phyloP scores from a whole-genome alignment of 2,888 invertebrate genomes.

The Yponomeuta evonymella region DNA sequence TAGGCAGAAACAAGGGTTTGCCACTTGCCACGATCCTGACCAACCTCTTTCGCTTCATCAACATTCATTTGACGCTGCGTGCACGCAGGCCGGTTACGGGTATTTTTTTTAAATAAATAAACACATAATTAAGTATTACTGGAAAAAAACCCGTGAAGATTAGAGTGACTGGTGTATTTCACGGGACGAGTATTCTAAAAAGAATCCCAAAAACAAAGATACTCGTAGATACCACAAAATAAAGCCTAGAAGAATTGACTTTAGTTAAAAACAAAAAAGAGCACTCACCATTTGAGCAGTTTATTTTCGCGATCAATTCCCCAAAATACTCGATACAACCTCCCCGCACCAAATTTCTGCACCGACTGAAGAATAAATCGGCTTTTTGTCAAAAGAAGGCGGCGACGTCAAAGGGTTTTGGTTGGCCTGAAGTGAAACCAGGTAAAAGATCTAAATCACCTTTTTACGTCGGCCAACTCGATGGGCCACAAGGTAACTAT shows the following conservation, averaged over 20 bases:
- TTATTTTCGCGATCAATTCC: background rate
- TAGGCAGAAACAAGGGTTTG: no score
- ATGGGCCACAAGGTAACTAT: no score
- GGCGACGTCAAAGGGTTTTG: background rate
- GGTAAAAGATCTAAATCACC: background rate
- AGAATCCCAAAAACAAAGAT: background rate
- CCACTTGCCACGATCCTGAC: no score
- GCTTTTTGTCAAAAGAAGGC: background rate
- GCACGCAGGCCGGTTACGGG: no score
- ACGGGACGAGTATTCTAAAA: no score
- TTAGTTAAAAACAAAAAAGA: background rate
- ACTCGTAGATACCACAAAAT: background rate
- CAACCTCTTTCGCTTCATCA: no score
- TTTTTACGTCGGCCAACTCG: no score
- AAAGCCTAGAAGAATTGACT: background rate
- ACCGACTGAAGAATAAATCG: background rate
- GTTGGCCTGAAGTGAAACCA: background rate
- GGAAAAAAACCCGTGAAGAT: no score
- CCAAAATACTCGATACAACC: background rate
- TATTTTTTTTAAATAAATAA: no score
- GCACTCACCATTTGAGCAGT: background rate
- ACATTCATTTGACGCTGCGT: no score
- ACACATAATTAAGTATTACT: no score
- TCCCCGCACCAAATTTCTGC: background rate
- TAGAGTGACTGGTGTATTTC: no score